Conservation (phyloP, 2,113 vertebrate species). For the Azemiops feae region DNA sequence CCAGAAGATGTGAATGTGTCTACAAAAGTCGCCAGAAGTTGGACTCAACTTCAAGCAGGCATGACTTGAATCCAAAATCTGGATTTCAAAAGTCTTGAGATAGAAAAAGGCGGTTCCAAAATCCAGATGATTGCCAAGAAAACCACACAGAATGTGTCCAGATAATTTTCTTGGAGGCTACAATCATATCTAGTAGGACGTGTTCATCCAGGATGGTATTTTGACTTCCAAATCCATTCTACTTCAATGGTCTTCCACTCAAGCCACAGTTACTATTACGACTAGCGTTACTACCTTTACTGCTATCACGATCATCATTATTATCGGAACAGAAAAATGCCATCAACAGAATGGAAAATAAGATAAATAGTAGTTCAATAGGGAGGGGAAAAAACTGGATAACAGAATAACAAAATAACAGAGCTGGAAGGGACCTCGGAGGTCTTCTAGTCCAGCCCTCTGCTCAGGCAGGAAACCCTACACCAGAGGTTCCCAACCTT, state of each 20-base stretch:
- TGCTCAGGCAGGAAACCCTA: no score
- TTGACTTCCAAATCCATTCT: not conserved
- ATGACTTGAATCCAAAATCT: not conserved
- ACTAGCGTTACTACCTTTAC: not conserved
- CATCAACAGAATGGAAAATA: not conserved
- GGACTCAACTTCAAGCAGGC: not conserved
- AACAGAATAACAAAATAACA: no score
- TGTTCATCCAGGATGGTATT: not conserved
- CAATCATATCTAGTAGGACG: no score
- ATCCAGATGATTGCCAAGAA: not conserved
- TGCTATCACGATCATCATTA: not conserved
- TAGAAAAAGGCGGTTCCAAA: not conserved
- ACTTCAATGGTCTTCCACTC: not conserved
- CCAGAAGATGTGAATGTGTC: not conserved
- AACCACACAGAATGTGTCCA: not conserved
- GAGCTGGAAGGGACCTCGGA: no score
- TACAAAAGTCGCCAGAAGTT: not conserved
- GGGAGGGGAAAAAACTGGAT: not conserved
- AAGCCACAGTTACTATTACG: not conserved
- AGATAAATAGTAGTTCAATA: not conserved
- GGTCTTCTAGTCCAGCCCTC: no score
- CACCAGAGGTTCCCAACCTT: no score
- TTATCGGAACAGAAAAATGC: not conserved
- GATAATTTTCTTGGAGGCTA: no score
- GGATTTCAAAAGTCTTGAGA: not conserved